Evolutionary conservation across 2,888 invertebrate species (phyloP), one percentile per base, ranked within the genome.

Genomic region (Dromius quadrimaculatus): DNA sequence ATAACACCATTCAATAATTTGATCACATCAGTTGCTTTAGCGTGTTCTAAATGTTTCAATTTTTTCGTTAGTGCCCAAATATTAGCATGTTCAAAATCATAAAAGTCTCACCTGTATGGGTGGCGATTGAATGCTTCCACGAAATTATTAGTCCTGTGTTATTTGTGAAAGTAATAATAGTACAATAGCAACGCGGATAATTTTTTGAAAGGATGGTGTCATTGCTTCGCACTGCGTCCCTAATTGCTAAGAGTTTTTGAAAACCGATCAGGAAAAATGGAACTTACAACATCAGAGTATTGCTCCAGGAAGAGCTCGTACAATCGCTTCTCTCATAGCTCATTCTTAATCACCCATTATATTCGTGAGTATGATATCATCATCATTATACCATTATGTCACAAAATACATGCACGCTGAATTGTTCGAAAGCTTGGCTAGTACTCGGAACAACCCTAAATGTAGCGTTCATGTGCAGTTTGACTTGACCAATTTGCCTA

Each of bases 161-260:
- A 28, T 43, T 15, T 43, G 41, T 8, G 19, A 20, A 17, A 45
- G 45, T 9, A 59, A n/a, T 4, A 34, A 8, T 34, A 34, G 17
- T 15, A 22, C 17, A 34, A 61, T 61, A 5, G 61, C 61, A 17
- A 13, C 20, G 5, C 38, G n/a, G 9, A 61, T 20, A 61, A 61
- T 15, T 36, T 3, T 11, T n/a, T 19, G 13, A n/a, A 4, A n/a
- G n/a, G n/a, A n/a, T n/a, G n/a, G n/a, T n/a, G n/a, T n/a, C n/a
- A 17, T 11, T 8, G 9, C 6, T 61, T 5, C 6, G 36, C 17
- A 9, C 20, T 15, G 11, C 2, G 28, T 4, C 17, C 34, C 32
- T 2, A 54, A 9, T 32, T 54, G 28, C 28, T 15, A 6, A 2
- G 54, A 11, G 9, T 28, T 28, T 15, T 47, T 17, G 17, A 8